Base-by-base conservation (phyloP, 2,113 vertebrate genomes). In the Cygnus buccinator region DNA sequence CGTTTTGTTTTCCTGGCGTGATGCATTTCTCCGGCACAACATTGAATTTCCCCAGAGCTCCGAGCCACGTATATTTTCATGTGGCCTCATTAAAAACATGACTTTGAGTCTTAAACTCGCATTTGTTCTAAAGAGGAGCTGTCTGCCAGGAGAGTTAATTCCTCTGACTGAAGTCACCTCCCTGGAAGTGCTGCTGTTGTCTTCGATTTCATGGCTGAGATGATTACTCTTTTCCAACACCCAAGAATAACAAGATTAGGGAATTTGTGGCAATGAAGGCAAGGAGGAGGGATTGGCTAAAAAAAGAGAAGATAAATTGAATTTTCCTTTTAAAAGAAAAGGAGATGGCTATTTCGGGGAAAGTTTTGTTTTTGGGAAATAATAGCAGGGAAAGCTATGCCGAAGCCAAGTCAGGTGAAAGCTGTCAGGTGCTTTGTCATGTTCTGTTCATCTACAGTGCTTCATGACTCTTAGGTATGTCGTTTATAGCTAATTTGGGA, bases 211-310 rank as follows among this genome's bases (percentile, higher is more conserved):
- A 96, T 90, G 92, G 93, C 85, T 96, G 2, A 2, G 79, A 92
- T 84, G 84, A 96, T 97, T 95, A 94, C 6, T 7, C 67, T 95
- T 87, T 84, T 89, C 79, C 87, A 92, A 89, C 65, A 93, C 4
- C 84, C 73, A 91, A 93, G 92, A 96, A 95, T 96, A 97, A 97
- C 82, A 37, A 96, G 97, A 96, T 97, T 97, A 97, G 93, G 82
- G 96, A 96, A 89, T 97, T 83, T 87, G 87, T 94, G 87, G 85
- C 68, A 83, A 35, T 59, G 78, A 93, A 94, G 46, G 75, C 57
- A 81, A 81, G 94, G 73, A 83, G n/a, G 22, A 78, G 84, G 74
- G 92, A 79, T 41, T 70, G 78, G 31, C 70, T 92, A 77, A 95
- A 84, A 82, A 91, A 95, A 77, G 13, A 44, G 18, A 82, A 82